Evolutionary conservation across 1,140 invertebrate species (phyloP), one percentile per base, ranked within the genome.

Genomic region (Nixonia krombeini): DNA sequence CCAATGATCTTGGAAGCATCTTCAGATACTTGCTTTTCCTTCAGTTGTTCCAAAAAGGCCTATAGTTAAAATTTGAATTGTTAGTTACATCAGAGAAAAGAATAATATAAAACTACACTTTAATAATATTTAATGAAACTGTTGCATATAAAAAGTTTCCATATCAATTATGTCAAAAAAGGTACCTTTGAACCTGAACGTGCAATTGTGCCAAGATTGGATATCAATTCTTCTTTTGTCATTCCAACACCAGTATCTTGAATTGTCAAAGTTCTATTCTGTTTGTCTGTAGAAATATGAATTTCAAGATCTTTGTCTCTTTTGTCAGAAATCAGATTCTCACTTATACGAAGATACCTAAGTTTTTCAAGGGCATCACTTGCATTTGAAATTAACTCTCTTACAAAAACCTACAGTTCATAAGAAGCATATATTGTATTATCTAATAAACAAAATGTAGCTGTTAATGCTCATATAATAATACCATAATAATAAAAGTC

Each of bases 291-390:
- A 1, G 87, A 89, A 35, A 99, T 93, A 76, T 92, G 91, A 63
- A 99, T 98, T 86, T 98, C 95, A 26, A 96, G 85, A 31, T 85
- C 76, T 41, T 90, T 86, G 2, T 78, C 82, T 25, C 79, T 81
- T 23, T 75, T 73, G 40, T 86, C 74, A 10, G 82, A 74, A 21
- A 79, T 26, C 23, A 72, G 62, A 28, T 76, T 84, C 56, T 91
- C 87, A 12, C 89, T 89, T 4, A 95, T 79, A 52, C 90, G 88
- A 17, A 92, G 37, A 63, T 94, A 94, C 0, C 93, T 85, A 42
- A 97, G 90, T 79, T 98, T 98, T 82, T 99, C 97, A 25, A 99
- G 86, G 8, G 97, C 96, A 90, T 99, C 97, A 85, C 95, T 98
- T 0, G 96, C 93, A 87, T 99, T 99, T 3, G 96, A 98, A 51